Evolutionary conservation across 1,140 invertebrate genomes (phyloP).

Genomic region (Conus ventricosus): DNA sequence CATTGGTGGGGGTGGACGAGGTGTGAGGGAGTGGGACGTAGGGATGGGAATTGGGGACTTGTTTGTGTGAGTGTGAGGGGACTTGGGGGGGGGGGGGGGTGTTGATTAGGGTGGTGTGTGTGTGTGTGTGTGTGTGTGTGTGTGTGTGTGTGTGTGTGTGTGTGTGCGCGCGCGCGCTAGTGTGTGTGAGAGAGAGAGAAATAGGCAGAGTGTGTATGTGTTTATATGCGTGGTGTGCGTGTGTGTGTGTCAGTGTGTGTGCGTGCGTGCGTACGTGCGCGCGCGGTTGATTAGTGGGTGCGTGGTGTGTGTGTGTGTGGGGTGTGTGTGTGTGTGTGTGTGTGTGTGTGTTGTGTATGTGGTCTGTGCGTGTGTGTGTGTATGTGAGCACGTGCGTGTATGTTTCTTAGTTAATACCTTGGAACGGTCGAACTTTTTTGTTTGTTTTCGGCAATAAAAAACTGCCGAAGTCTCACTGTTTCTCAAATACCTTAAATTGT

Average conservation of each 20-base stretch:
- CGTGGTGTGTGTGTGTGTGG: not conserved
- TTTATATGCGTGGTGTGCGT: not conserved
- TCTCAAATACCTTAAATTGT: no score
- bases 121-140: not conserved
- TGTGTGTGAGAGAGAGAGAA: not conserved
- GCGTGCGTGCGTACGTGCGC: not conserved
- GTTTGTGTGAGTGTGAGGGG: no score
- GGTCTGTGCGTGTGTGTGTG: slow-evolving; percentile 7
- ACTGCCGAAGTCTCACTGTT: no score
- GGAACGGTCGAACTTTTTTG: no score
- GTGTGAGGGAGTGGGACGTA: no score
- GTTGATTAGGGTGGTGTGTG: not conserved
- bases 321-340: not conserved
- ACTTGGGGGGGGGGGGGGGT: not conserved
- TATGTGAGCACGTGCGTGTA: not conserved
- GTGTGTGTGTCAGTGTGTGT: not conserved
- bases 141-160: slow-evolving; percentile 3
- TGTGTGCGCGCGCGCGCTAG: not conserved
- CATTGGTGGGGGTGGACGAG: no score
- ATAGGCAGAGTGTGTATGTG: no score
- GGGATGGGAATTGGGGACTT: not conserved
- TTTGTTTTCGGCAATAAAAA: no score
- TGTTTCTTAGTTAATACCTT: not conserved
- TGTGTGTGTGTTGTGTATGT: no score
- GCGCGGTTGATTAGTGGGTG: no score